These are phyloP conservation scores for Drosophila eugracilis DNA, from an alignment of 1,140 invertebrate species.

Conservation along the genomic window DNA sequence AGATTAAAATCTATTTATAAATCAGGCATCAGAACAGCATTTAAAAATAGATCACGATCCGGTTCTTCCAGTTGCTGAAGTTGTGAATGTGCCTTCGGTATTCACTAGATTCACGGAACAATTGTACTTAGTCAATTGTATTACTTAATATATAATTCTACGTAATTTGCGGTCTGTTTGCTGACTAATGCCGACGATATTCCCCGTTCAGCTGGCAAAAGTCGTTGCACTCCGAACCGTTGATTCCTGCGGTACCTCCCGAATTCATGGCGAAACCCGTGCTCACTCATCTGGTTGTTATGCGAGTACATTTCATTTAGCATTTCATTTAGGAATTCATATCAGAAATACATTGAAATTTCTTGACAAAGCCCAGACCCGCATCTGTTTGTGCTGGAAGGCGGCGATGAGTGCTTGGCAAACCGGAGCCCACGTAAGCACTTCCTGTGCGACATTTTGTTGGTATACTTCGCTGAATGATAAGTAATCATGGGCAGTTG, in stretches of 20 bases:
- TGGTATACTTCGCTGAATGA: slow-evolving; percentile 17
- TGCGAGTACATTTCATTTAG: slow-evolving; percentile 1
- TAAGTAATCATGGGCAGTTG: slow-evolving; percentile 21
- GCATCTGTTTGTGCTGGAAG: neutral
- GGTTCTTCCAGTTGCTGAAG: too few species aligned
- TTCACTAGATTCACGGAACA: too few species aligned
- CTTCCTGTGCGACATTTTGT: slow-evolving; percentile 51
- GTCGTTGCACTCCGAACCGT: slow-evolving; percentile 58
- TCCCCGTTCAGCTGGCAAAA: slow-evolving; percentile 12
- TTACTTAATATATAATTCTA: neutral
- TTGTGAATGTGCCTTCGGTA: too few species aligned
- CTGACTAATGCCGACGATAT: slow-evolving; percentile 57
- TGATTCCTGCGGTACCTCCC: slow-evolving; percentile 13
- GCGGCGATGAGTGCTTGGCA: slow-evolving; percentile 7
- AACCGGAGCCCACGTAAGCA: slow-evolving; percentile 16
- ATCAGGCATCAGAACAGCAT: too few species aligned
- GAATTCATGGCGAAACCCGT: slow-evolving; percentile 42
- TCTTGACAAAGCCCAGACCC: neutral
- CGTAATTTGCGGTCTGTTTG: slow-evolving; percentile 1
- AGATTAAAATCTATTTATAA: too few species aligned
- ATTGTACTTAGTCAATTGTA: neutral
- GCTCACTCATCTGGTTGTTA: neutral
- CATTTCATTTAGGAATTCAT: neutral
- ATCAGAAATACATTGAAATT: slow-evolving; percentile 14
- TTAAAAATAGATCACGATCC: too few species aligned